Evolutionary conservation across 1,140 invertebrate genomes (phyloP), one percentile per base, ranked within the genome.

Genomic region (Ylistrum balloti): DNA sequence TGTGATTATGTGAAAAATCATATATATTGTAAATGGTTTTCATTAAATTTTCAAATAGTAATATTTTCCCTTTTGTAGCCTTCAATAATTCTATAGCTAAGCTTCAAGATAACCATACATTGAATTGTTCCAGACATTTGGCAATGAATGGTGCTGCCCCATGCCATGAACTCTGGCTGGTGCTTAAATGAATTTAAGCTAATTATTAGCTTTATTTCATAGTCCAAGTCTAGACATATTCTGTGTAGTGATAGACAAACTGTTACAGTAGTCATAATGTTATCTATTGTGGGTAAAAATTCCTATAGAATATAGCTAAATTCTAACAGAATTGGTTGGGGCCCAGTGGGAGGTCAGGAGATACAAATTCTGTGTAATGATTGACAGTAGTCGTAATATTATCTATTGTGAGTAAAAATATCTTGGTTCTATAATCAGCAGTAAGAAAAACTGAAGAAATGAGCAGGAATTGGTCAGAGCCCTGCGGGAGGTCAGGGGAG

Each of bases 121-220:
- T 74, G n/a, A 11, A 74, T 74, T 74, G 56, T 28, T 28, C 56
- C 56, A 5, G 56, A n/a, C 17, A 28, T 74, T 28, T 74, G 2
- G 0, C 56, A 28, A n/a, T 74, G 56, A 74, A 74, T 28, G n/a
- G 56, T 74, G 22, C 22, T 74, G 56, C 56, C 56, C 56, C 56
- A 22, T 74, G 13, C 22, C 22, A 28, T 74, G 56, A 74, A 74
- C 56, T n/a, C 28, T 74, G 56, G 56, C n/a, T 74, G 28, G 56
- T 74, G 56, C 56, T 74, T 74, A 17, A 74, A 74, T 74, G 56
- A 74, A 74, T 74, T 28, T 74, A 74, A 74, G 56, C 56, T 74
- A 74, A 74, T 74, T 74, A 74, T 74, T 74, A 74, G 56, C 56
- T 74, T 74, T 74, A 74, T 74, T 74, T 74, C 56, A 74, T 74